Evolutionary conservation across 2,888 invertebrate genomes (phyloP).

Genomic region (Andrena chrysosceles): DNA sequence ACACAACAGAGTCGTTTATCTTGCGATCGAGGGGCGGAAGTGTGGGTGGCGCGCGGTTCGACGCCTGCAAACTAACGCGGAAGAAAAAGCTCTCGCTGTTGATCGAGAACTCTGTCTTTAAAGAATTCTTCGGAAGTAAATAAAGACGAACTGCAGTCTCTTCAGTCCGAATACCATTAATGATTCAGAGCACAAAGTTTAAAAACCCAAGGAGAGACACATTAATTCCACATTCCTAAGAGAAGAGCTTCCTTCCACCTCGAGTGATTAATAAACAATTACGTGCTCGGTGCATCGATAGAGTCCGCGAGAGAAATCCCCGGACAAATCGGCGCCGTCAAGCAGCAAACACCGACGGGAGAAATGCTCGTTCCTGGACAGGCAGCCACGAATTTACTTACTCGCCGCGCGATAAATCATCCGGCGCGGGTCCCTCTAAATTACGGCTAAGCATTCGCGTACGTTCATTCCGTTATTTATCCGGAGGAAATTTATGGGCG

Average conservation of each 20-base stretch:
- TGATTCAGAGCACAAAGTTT: no score
- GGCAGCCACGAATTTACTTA: constrained; percentile 57
- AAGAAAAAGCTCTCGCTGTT: background rate
- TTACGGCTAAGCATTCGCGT: constrained; percentile 46
- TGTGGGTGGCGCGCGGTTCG: constrained; percentile 6
- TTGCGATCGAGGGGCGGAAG: constrained; percentile 38
- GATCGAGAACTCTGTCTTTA: background rate
- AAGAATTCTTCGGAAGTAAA: background rate
- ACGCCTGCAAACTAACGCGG: constrained; percentile 12
- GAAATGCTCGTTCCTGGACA: constrained; percentile 23
- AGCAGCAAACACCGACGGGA: constrained; percentile 22
- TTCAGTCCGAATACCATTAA: no score
- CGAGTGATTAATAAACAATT: background rate
- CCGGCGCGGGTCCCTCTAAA: constrained; percentile 26
- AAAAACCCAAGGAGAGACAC: no score
- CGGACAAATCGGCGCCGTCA: constrained; percentile 42
- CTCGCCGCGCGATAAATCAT: constrained; percentile 61
- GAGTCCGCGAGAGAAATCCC: background rate
- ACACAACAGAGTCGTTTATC: constrained; percentile 49
- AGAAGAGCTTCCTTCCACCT: background rate
- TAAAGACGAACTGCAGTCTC: no score
- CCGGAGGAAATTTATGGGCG: constrained; percentile 59
- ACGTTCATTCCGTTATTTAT: constrained; percentile 57
- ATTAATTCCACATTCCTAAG: background rate
- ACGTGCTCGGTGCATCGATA: background rate